phyloP scores from a whole-genome alignment of 2,113 vertebrate genomes.

The Maccullochella peelii region DNA sequence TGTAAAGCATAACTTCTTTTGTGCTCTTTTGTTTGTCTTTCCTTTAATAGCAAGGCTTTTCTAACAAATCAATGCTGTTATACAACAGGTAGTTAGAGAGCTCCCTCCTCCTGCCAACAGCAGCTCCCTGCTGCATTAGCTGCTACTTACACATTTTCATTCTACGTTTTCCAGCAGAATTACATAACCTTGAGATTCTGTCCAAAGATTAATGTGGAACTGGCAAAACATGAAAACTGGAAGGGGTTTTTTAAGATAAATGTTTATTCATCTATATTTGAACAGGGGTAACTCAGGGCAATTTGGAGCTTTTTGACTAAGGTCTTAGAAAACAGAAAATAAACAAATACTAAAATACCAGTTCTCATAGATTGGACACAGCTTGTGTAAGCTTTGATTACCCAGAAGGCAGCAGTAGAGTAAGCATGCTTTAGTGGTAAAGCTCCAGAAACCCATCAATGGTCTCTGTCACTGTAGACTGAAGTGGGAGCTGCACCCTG shows the following conservation, averaged over 20 bases:
- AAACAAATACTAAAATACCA: slow-evolving; percentile 31
- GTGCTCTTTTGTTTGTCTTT: slow-evolving; percentile 60
- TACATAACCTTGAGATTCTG: slow-evolving; percentile 53
- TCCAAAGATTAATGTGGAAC: slow-evolving; percentile 57
- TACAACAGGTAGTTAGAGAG: slow-evolving; percentile 70
- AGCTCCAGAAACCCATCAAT: slow-evolving; percentile 29
- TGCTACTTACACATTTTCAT: slow-evolving; percentile 50
- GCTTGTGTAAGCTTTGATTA: slow-evolving; percentile 29
- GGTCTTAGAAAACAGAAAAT: slow-evolving; percentile 38
- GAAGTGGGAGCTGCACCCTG: slow-evolving; percentile 20
- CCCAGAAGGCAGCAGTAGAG: slow-evolving; percentile 3
- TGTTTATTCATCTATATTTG: slow-evolving; percentile 58
- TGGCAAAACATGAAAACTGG: slow-evolving; percentile 45
- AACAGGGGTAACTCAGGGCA: slow-evolving; percentile 23
- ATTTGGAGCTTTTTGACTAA: slow-evolving; percentile 26
- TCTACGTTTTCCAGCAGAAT: slow-evolving; percentile 57
- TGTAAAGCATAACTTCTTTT: slow-evolving; percentile 55
- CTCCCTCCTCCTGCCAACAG: slow-evolving; percentile 51
- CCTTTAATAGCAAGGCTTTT: slow-evolving; percentile 65
- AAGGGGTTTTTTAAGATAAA: slow-evolving; percentile 43
- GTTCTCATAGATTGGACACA: slow-evolving; percentile 18
- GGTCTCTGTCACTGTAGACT: slow-evolving; percentile 18
- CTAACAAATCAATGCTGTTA: slow-evolving; percentile 78
- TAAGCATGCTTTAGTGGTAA: neutral
- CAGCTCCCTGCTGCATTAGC: slow-evolving; percentile 52